These are phyloP conservation scores for Mesembrinibis cayennensis DNA, from an alignment of 2,113 vertebrate genomes.

Conservation along the genomic window DNA sequence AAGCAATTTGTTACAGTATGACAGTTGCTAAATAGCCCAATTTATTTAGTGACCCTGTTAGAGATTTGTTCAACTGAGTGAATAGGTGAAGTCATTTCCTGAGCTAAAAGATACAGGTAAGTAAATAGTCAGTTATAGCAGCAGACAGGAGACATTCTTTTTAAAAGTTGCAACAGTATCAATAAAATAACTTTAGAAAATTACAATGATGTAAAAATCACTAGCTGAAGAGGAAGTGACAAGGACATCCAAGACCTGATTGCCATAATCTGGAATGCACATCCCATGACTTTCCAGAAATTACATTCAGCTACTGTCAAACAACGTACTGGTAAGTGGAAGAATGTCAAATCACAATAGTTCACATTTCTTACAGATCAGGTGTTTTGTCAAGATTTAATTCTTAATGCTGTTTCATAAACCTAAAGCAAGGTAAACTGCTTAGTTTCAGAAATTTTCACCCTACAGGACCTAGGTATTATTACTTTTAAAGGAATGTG, in stretches of 20 bases:
- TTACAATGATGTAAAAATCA: slow-evolving; percentile 55
- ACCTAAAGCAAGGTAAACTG: neutral
- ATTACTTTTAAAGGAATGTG: neutral
- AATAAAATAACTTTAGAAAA: slow-evolving; percentile 71
- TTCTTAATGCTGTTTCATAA: slow-evolving; percentile 32
- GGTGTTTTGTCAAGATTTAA: slow-evolving; percentile 8
- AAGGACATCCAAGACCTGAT: slow-evolving; percentile 52
- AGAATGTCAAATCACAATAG: slow-evolving; percentile 25
- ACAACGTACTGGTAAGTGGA: slow-evolving; percentile 35
- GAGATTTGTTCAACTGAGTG: slow-evolving; percentile 60
- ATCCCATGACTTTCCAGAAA: slow-evolving; percentile 54
- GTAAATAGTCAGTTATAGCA: slow-evolving; percentile 76
- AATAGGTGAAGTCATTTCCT: slow-evolving; percentile 77
- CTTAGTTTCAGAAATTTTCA: slow-evolving; percentile 25
- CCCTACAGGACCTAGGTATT: neutral
- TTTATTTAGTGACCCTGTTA: slow-evolving; percentile 72
- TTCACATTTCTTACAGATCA: slow-evolving; percentile 40
- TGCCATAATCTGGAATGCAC: slow-evolving; percentile 51
- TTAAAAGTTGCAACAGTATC: slow-evolving; percentile 59
- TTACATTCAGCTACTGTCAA: slow-evolving; percentile 72
- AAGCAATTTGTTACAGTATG: slow-evolving; percentile 57
- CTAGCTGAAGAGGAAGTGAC: slow-evolving; percentile 29
- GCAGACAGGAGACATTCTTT: slow-evolving; percentile 74
- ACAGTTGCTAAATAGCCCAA: slow-evolving; percentile 65
- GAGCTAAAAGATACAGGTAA: slow-evolving; percentile 78